Evolutionary conservation across 1,140 invertebrate genomes (phyloP), one percentile per base, ranked within the genome.

Genomic region (Drosophila carrolli): DNA sequence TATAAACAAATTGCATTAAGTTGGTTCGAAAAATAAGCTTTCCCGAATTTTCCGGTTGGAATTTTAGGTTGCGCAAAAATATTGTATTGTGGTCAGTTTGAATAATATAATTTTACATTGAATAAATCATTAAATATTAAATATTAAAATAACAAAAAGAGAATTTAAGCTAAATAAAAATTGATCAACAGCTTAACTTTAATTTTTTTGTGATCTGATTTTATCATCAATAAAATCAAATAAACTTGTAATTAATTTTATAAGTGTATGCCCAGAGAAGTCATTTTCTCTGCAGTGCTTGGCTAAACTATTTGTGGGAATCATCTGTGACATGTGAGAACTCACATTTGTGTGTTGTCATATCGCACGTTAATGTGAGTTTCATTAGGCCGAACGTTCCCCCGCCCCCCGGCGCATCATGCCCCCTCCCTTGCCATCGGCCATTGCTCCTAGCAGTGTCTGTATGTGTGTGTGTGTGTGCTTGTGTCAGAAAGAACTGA

Each of bases 331-430:
- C 67, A 70, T 47, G 43, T 70, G 63, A 67, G 23, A 67, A 47
- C 29, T 68, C 23, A 38, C 32, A 67, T 70, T 70, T 67, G 66
- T 67, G 35, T 54, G 61, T 48, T 51, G 59, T 40, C 44, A 66
- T 35, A 48, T 9, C 50, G 40, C 27, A 40, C 50, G 53, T 61
- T 75, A 79, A 79, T 80, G 62, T 10, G 40, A 56, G 67, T 53
- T 78, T 83, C 80, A 82, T 84, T 84, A 78, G 75, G 65, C 65
- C 55, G 56, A 71, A 41, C 19, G 37, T 8, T 8, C 11, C 27
- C 9, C 10, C 1, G 4, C 11, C 23, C 35, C 35, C 23, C 23
- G 23, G 23, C 23, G 23, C 23, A 23, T 23, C 23, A 23, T 35
- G 5, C 16, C 19, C 16, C 16, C 8, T 23, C 19, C 10, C 13